Conservation (phyloP, 2,888 invertebrate species). For the Taenaris catops region DNA sequence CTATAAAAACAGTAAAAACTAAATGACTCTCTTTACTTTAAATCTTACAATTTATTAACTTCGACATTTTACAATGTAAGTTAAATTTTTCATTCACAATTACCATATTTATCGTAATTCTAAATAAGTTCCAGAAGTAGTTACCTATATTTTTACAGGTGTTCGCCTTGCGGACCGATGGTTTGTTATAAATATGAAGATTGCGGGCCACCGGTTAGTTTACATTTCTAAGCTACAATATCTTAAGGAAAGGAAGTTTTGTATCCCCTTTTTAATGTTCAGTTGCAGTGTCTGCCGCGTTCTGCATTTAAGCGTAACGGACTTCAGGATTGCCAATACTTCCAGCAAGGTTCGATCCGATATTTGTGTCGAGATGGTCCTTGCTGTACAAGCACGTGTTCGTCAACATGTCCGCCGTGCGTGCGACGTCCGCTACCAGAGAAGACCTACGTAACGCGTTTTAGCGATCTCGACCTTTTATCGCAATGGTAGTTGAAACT, state of each 20-base stretch:
- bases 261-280: conserved; percentile 27
- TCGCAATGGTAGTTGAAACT: conserved; percentile 59
- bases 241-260: too few relatives aligned
- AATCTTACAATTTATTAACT: conserved; percentile 15
- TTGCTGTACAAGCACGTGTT: conserved; percentile 52
- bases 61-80: conserved; percentile 6
- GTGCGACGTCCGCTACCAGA: conserved; percentile 67
- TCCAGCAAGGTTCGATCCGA: conserved; percentile 72
- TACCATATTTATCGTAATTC: too few relatives aligned
- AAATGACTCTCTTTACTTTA: conserved; percentile 27
- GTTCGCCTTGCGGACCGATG: conserved; percentile 70
- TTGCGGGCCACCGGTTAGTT: conserved; percentile 67
- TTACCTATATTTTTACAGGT: too few relatives aligned
- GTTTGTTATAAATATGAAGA: conserved; percentile 76
- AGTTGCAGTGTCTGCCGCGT: conserved; percentile 73
- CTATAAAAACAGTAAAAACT: conserved; percentile 28
- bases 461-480: conserved; percentile 68
- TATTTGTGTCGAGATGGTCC: conserved; percentile 64
- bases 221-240: not conserved
- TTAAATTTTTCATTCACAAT: too few relatives aligned
- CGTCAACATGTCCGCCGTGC: conserved; percentile 67
- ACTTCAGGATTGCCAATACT: conserved; percentile 71
- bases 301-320: conserved; percentile 77
- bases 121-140: too few relatives aligned
- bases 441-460: conserved; percentile 71